Conservation (phyloP, 53 echinoderm and acorn worm species). For the Glandiceps talaboti region DNA sequence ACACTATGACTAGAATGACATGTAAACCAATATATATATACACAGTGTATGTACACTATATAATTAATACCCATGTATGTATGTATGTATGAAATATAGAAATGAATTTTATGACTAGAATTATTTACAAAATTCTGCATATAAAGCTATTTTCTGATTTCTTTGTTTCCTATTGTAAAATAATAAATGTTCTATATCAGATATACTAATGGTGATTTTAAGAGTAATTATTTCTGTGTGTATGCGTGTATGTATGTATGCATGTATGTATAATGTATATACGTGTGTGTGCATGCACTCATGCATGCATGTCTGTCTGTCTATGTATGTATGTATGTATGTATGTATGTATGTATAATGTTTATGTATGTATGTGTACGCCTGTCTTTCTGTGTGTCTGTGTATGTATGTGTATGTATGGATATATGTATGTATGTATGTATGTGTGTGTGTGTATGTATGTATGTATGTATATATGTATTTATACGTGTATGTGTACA, state of each 20-base stretch:
- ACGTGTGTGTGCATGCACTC: neutral
- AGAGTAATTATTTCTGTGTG: neutral
- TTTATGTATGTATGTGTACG: neutral
- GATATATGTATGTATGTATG: neutral
- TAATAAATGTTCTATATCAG: too few relatives aligned
- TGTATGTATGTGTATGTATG: neutral
- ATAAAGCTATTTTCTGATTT: too few relatives aligned
- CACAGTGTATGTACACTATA: too few relatives aligned
- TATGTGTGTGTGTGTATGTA: neutral
- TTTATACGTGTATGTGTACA: neutral
- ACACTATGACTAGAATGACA: too few relatives aligned
- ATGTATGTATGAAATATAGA: neutral
- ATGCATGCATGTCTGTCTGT: neutral
- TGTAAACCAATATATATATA: too few relatives aligned
- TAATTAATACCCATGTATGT: neutral
- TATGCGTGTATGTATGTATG: neutral
- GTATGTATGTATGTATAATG: neutral
- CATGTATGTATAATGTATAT: too few relatives aligned
- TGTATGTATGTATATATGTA: neutral
- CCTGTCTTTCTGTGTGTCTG: neutral
- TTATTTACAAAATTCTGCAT: too few relatives aligned
- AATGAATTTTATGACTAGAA: too few relatives aligned
- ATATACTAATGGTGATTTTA: too few relatives aligned
- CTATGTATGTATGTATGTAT: neutral
- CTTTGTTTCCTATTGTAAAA: too few relatives aligned